phyloP scores from a whole-genome alignment of 1,140 invertebrate species.

The Drosophila sucinea region DNA sequence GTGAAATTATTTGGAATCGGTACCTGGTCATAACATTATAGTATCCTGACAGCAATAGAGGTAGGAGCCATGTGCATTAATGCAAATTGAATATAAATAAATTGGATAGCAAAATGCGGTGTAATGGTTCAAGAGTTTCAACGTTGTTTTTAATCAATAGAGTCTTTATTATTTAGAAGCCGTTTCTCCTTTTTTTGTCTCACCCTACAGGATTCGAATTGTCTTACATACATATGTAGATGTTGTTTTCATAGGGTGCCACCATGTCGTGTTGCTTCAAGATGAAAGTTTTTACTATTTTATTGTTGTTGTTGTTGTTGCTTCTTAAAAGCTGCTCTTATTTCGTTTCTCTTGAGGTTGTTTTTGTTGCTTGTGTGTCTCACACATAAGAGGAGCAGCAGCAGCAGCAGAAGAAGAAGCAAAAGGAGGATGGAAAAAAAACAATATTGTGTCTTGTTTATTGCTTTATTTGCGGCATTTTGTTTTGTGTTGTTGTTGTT shows the following conservation, averaged over 20 bases:
- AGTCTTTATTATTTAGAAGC: no score
- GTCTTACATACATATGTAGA: no score
- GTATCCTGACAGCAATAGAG: no score
- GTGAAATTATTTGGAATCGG: no score
- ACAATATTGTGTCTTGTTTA: slow-evolving; percentile 79
- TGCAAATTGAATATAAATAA: no score
- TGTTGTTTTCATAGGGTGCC: neutral
- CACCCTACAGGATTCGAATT: no score
- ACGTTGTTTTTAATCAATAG: no score
- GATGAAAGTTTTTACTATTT: slow-evolving; percentile 1
- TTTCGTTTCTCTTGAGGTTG: slow-evolving; percentile 56
- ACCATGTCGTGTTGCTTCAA: neutral
- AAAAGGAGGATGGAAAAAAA: slow-evolving; percentile 30
- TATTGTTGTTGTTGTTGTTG: slow-evolving; percentile 30
- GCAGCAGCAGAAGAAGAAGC: neutral
- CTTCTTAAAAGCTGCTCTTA: slow-evolving; percentile 53
- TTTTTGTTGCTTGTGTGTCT: slow-evolving; percentile 32
- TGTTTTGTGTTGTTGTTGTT: slow-evolving; percentile 7
- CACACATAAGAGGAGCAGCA: neutral
- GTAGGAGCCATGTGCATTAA: no score
- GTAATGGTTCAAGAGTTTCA: no score
- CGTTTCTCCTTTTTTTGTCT: no score
- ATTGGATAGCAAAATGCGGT: no score
- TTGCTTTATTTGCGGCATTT: slow-evolving; percentile 72
- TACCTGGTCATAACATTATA: no score